Conservation (phyloP, 2,888 invertebrate species). For the Clusia tigrina region DNA sequence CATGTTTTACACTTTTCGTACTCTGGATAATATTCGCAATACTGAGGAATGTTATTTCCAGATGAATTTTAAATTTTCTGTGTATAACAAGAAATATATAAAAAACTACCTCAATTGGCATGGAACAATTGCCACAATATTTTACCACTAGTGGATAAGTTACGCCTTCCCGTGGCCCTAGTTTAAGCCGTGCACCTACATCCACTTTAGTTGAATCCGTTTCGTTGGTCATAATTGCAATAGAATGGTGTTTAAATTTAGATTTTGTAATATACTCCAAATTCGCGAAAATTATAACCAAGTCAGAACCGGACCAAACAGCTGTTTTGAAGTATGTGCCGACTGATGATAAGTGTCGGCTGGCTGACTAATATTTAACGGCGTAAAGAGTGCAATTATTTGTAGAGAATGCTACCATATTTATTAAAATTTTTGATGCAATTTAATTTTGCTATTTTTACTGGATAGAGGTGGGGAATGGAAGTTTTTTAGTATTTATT, state of each 20-base stretch:
- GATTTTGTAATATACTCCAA: constrained; percentile 16
- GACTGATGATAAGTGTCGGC: too few species aligned
- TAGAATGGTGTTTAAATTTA: constrained; percentile 7
- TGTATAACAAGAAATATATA: neutral
- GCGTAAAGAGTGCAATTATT: too few species aligned
- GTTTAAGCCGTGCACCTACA: constrained; percentile 67
- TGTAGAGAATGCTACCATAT: too few species aligned
- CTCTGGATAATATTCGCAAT: constrained; percentile 98
- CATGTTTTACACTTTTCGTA: constrained; percentile 97
- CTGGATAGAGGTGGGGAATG: too few species aligned
- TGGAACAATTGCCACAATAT: constrained; percentile 93
- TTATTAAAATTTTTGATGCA: too few species aligned
- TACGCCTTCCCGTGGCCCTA: constrained; percentile 76
- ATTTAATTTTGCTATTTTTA: too few species aligned
- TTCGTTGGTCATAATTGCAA: constrained; percentile 67
- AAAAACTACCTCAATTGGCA: constrained; percentile 83
- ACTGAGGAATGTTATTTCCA: constrained; percentile 71
- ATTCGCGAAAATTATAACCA: constrained; percentile 20
- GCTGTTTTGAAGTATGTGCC: too few species aligned
- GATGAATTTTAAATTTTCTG: neutral
- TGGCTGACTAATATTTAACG: too few species aligned
- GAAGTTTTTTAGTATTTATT: too few species aligned
- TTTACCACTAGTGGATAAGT: constrained; percentile 83
- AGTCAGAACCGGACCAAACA: constrained; percentile 4
- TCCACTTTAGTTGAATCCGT: constrained; percentile 66